Base-by-base conservation (phyloP, 1,140 invertebrate species). In the Drosophila simulans region DNA sequence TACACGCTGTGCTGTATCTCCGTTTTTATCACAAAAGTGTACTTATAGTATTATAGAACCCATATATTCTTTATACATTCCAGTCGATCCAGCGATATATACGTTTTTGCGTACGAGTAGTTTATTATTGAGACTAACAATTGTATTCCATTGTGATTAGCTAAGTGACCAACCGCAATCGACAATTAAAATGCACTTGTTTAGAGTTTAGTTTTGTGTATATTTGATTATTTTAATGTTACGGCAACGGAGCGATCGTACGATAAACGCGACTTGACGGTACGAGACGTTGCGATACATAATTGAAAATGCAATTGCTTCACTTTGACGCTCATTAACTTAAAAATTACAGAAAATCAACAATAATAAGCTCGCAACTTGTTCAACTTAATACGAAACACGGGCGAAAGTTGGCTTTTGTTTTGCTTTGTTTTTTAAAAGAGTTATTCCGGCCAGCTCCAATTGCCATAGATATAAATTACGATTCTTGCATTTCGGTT, bases 11-110 rank as follows among this genome's bases (percentile, higher is more conserved):
- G 52, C 48, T 57, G 58, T 72, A 65, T 70, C 59, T 53, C 60
- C 65, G 53, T 65, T 70, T 51, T 60, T 63, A 17, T 46, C 39
- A 42, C 55, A 57, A 77, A 91, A 91, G 90, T 91, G 90, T 91
- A 91, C 90, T 91, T 91, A 91, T 91, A 91, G 90, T 91, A 91
- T 91, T 91, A 86, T 82, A 88, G 60, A 63, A 43, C 75, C 75
- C 56, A 55, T 53, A 42, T 56, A 37, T 69, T 80, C 84, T 86
- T 80, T 53, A 77, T 68, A 80, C 84, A 88, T 80, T 89, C 77
- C 84, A 89, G 60, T 74, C 55, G 59, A 70, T 68, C 65, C 43
- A 56, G 51, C 60, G 39, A 58, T 59, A 40, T 77, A 68, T 80
- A 79, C 46, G 70, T 73, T 77, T 52, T 43, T 60, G n/a, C 46